Evolutionary conservation across 2,113 vertebrate species (phyloP), one percentile per base, ranked within the genome.

Genomic region (Oryzias woworae): DNA sequence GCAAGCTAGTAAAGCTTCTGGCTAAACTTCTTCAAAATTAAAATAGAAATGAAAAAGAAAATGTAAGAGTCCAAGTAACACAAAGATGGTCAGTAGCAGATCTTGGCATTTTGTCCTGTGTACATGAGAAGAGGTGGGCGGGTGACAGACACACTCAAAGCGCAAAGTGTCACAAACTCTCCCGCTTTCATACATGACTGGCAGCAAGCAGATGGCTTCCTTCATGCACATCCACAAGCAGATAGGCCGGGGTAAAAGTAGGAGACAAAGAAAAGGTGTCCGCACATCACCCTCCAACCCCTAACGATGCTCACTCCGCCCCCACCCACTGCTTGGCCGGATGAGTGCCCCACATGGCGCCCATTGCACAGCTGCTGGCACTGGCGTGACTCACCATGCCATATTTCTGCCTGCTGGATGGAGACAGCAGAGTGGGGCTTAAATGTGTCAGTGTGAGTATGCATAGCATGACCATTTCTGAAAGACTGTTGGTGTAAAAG

Each of bases 341-440:
- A 75, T 53, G 49, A 80, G 77, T n/a, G 45, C 73, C 79, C 78
- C 70, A 73, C 81, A 82, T 81, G 76, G 82, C 31, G 60, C 75
- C 62, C 42, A 4, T n/a, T 67, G 77, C 83, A 79, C 86, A 85
- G 86, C 82, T 89, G 88, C 77, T 77, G 80, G 82, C 77, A 16
- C 47, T 52, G 74, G 77, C 60, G 58, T 86, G 87, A 87, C 82
- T 85, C 80, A 85, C 26, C 28, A 63, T 75, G 78, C 78, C 71
- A 66, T 69, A 73, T 60, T 72, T 75, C 56, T 70, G 75, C 81
- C 77, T 73, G 62, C 78, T 62, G 63, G 71, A 76, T 28, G 73
- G 70, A 74, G 55, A 76, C 53, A 65, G 57, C 42, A 22, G 41
- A 45, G 18, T 45, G 63, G 31, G 45, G 44, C 6, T 22, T 53